Conservation (phyloP, 2,888 invertebrate species). For the Apoderus coryli region DNA sequence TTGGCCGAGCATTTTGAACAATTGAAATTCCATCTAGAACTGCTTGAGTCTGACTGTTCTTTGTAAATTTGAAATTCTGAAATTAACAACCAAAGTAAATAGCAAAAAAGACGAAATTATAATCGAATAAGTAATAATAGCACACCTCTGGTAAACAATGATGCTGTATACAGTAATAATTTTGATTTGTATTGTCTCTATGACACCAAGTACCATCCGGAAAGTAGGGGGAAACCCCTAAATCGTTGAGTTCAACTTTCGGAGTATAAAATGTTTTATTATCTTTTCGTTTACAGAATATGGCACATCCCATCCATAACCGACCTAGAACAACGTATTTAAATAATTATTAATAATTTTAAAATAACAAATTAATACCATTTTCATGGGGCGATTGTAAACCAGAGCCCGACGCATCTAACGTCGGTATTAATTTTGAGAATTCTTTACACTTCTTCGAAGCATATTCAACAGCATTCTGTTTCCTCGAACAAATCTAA, state of each 20-base stretch:
- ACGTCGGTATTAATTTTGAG: conserved; percentile 40
- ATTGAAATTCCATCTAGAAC: conserved; percentile 44
- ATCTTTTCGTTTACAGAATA: conserved; percentile 54
- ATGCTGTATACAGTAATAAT: conserved; percentile 61
- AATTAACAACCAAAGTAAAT: conserved; percentile 15
- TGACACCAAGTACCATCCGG: conserved; percentile 76
- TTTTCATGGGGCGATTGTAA: conserved; percentile 60
- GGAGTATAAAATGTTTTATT: conserved; percentile 61
- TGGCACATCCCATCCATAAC: conserved; percentile 66
- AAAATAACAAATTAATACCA: conserved; percentile 30
- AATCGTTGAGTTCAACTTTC: conserved; percentile 57
- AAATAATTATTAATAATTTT: conserved; percentile 5
- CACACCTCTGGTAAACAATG: conserved; percentile 58
- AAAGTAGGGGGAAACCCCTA: conserved; percentile 57
- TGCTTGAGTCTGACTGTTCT: too few species aligned
- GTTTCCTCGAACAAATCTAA: conserved; percentile 38
- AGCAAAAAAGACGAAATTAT: conserved; percentile 6
- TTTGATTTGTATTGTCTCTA: conserved; percentile 38
- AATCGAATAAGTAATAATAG: conserved; percentile 12
- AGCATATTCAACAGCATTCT: conserved; percentile 41
- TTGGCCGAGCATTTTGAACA: conserved; percentile 47
- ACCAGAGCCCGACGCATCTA: conserved; percentile 53
- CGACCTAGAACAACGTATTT: conserved; percentile 39
- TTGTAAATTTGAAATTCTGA: conserved; percentile 46
- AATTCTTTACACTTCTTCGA: conserved; percentile 49